These are phyloP conservation scores for Neopelma chrysocephalum DNA, from an alignment of 2,797 vertebrate species.

Conservation along the genomic window DNA sequence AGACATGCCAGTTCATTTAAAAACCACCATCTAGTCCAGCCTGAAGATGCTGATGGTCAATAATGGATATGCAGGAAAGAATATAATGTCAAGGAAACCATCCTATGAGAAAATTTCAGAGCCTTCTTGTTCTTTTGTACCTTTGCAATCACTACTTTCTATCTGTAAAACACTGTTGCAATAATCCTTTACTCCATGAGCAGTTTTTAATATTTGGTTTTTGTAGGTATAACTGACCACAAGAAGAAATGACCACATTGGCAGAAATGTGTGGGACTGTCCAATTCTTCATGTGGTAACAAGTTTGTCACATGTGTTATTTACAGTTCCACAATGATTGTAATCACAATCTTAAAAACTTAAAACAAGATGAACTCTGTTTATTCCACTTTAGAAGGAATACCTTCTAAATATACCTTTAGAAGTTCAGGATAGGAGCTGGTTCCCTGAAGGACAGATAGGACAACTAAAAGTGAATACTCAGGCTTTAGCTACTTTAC, in stretches of 20 bases:
- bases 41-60: not conserved
- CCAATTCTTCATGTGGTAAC: not conserved
- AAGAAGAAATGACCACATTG: not conserved
- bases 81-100: not conserved
- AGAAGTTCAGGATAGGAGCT: not conserved
- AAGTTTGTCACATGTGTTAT: not conserved
- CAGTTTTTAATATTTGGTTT: not conserved
- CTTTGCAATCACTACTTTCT: not conserved
- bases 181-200: not conserved
- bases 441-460: not conserved
- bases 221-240: not conserved
- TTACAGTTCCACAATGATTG: not conserved
- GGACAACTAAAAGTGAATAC: not conserved
- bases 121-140: not conserved
- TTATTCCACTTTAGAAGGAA: not conserved
- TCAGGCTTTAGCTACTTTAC: not conserved
- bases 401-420: not conserved
- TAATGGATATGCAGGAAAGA: not conserved
- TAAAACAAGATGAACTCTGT: not conserved
- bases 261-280: not conserved
- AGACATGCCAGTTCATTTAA: not conserved
- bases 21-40: not conserved
- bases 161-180: not conserved
- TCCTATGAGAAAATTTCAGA: not conserved
- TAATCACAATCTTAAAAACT: not conserved